Conservation (phyloP, 2,888 invertebrate genomes). For the Melinaea marsaeus region DNA sequence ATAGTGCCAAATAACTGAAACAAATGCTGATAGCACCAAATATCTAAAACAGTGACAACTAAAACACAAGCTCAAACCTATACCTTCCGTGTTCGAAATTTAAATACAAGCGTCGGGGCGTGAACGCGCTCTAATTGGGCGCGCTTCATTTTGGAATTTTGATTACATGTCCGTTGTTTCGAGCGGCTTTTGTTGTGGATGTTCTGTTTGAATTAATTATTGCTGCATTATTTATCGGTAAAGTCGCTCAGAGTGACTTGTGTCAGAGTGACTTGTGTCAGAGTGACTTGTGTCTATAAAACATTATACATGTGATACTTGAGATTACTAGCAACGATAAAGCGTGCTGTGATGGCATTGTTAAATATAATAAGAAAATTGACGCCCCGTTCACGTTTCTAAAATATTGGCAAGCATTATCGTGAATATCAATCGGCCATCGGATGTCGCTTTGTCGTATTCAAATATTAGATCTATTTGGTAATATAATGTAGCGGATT, state of each 20-base stretch:
- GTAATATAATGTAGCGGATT: constrained; percentile 34
- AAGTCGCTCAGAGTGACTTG: background rate
- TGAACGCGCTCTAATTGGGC: constrained; percentile 61
- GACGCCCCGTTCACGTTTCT: constrained; percentile 49
- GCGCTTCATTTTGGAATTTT: constrained; percentile 62
- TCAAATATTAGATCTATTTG: constrained; percentile 37
- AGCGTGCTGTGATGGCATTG: background rate
- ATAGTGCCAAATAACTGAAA: background rate
- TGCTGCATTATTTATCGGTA: constrained; percentile 21
- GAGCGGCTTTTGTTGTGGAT: constrained; percentile 53
- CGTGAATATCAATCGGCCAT: constrained; percentile 50
- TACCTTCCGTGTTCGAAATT: constrained; percentile 55
- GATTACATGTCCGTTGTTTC: constrained; percentile 63
- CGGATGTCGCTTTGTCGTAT: constrained; percentile 42
- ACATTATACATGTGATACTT: too few relatives aligned
- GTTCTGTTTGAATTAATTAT: constrained; percentile 26
- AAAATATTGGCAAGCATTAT: constrained; percentile 53
- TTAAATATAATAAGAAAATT: background rate
- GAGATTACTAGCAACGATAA: background rate
- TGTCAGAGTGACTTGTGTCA: too few relatives aligned
- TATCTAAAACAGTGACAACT: constrained; percentile 8
- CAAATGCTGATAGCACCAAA: background rate
- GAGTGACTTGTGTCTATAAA: too few relatives aligned
- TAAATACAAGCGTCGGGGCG: constrained; percentile 68
- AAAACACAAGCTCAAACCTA: constrained; percentile 33